Evolutionary conservation across 2,888 invertebrate genomes (phyloP).

Genomic region (Augiades crinisus): DNA sequence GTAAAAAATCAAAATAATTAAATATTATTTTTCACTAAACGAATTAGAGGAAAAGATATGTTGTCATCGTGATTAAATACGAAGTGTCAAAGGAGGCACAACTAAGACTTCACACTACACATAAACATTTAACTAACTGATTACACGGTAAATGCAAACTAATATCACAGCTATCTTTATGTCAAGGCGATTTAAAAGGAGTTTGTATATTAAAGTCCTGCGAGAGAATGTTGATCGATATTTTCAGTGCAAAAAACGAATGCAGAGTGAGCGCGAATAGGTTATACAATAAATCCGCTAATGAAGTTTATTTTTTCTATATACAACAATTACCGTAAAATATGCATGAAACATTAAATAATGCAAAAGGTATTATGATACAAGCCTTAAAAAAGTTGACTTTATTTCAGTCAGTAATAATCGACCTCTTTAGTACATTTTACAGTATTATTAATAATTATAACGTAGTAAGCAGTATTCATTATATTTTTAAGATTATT

Average conservation of each 20-base stretch:
- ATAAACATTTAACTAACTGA: too few relatives aligned
- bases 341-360: neutral
- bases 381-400: too few relatives aligned
- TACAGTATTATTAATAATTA: too few relatives aligned
- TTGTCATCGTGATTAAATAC: neutral
- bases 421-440: too few relatives aligned
- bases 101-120: too few relatives aligned
- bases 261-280: neutral
- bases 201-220: constrained; percentile 8
- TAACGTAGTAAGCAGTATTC: too few relatives aligned
- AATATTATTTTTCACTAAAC: too few relatives aligned
- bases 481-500: too few relatives aligned
- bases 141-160: neutral
- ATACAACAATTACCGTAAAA: neutral
- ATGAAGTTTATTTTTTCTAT: neutral
- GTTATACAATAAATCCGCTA: neutral
- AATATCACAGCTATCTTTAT: neutral
- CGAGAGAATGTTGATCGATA: constrained; percentile 8
- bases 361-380: too few relatives aligned
- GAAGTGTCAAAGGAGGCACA: neutral
- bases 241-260: neutral
- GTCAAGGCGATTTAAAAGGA: constrained; percentile 21
- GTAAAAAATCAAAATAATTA: neutral
- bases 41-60: too few relatives aligned
- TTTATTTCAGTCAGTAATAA: too few relatives aligned